A percentile compares a stretch with the other conserved stretches of the same genome.
Evolutionary conservation across 2,113 vertebrate species (phyloP).

Genomic region (Lutjanus erythropterus): DNA sequence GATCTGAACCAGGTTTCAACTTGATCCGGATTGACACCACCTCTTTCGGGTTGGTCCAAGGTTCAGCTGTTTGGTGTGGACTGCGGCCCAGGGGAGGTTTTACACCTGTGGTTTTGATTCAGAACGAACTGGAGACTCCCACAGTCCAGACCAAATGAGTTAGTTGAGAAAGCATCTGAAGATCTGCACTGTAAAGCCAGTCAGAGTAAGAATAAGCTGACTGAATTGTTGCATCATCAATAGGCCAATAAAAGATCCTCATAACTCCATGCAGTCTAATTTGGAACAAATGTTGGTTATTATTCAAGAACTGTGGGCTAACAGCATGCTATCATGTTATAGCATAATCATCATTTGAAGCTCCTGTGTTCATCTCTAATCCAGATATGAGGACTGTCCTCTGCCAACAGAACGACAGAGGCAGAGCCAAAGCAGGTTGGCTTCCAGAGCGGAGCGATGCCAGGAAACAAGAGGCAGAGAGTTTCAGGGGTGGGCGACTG

Average conservation of each 20-base stretch:
- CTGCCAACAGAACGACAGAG: constrained; percentile 43
- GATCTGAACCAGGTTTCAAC: too few species aligned
- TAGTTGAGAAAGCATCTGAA: not conserved
- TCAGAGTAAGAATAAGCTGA: not conserved
- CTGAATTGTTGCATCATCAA: not conserved
- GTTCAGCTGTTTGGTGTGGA: too few species aligned
- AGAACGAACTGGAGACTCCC: too few species aligned
- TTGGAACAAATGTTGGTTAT: not conserved
- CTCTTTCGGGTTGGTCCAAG: too few species aligned
- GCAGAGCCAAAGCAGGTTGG: constrained; percentile 45
- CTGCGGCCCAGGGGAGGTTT: too few species aligned
- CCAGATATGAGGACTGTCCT: constrained; percentile 11
- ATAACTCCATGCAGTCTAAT: not conserved
- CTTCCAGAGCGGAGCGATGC: constrained; percentile 11
- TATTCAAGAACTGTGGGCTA: constrained; percentile 16
- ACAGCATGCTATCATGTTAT: constrained; percentile 31
- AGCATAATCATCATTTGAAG: not conserved
- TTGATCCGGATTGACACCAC: too few species aligned
- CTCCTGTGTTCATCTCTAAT: constrained; percentile 11
- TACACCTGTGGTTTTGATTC: too few species aligned
- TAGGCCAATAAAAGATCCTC: not conserved
- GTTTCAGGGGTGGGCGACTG: constrained; percentile 43
- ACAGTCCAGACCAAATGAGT: too few species aligned
- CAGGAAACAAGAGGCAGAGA: constrained; percentile 38
- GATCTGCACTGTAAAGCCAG: not conserved